These are phyloP conservation scores for Himantopus leucocephalus DNA, from an alignment of 2,113 vertebrate genomes.

Conservation along the genomic window DNA sequence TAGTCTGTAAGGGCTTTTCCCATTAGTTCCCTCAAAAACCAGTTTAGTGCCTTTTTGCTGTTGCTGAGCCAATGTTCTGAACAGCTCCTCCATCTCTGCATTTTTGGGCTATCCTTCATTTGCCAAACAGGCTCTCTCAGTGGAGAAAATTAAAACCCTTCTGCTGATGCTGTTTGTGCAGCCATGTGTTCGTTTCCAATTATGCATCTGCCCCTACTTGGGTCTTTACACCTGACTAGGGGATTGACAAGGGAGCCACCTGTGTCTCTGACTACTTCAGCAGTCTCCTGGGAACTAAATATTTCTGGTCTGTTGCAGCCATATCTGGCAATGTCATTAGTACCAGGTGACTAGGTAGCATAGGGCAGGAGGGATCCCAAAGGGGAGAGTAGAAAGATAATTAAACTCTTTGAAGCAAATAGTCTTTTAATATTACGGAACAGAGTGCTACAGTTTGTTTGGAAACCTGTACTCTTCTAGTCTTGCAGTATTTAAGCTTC, in stretches of 20 bases:
- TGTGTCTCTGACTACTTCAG: neutral
- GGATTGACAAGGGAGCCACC: neutral
- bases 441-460: neutral
- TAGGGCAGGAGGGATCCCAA: neutral
- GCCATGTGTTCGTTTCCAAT: neutral
- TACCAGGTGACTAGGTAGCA: neutral
- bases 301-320: neutral
- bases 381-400: neutral
- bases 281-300: neutral
- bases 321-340: neutral
- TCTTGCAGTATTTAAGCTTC: neutral
- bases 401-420: conserved; percentile 13
- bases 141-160: neutral
- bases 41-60: neutral
- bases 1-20: neutral
- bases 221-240: neutral
- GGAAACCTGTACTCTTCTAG: neutral
- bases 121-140: neutral
- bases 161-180: neutral
- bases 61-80: neutral
- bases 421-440: neutral
- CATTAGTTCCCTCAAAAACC: neutral
- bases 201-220: neutral
- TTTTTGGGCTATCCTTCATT: neutral
- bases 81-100: neutral